Evolutionary conservation across 2,888 invertebrate species (phyloP), one percentile per base, ranked within the genome.

Genomic region (Apocheima hispidaria): DNA sequence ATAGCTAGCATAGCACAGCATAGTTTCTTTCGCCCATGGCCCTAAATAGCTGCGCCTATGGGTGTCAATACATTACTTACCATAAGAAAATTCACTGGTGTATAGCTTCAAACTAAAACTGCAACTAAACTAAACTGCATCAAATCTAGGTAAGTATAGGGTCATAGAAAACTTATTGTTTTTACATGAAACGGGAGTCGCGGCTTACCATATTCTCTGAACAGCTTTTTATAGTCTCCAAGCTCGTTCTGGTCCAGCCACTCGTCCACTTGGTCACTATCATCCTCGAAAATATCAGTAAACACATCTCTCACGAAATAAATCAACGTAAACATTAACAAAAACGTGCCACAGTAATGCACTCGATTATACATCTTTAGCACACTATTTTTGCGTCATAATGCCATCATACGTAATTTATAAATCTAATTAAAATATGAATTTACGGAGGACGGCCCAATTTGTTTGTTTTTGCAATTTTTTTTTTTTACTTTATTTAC

Each of bases 191-290:
- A 43, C 16, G 4, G 14, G 30, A 12, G 1, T 35, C 54, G 41
- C 0, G 55, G 92, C 95, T 93, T 86, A 97, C 97, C 97, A 89
- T 95, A 94, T 76, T 96, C 94, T 73, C 90, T 93, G 83, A 96
- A 97, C 28, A 96, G 85, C 69, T 95, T 93, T 77, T 95, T 95
- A 81, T 95, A 96, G 67, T 95, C 94, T 30, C 94, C 93, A 65
- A 97, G 93, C 69, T 95, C 94, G 81, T 96, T 96, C 79, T 96
- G 95, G 60, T 95, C 94, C 68, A 97, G 88, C 97, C 97, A 97
- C 79, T 94, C 93, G 75, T 96, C 95, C 58, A 96, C 95, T 85
- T 95, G 94, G 38, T 92, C 92, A 70, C 91, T 86, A 72, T 94
- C 94, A 75, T 94, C 94, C 76, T 94, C 87, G 70, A 90, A 86